Conservation (phyloP, 2,797 vertebrate genomes). For the Podarcis siculus region DNA sequence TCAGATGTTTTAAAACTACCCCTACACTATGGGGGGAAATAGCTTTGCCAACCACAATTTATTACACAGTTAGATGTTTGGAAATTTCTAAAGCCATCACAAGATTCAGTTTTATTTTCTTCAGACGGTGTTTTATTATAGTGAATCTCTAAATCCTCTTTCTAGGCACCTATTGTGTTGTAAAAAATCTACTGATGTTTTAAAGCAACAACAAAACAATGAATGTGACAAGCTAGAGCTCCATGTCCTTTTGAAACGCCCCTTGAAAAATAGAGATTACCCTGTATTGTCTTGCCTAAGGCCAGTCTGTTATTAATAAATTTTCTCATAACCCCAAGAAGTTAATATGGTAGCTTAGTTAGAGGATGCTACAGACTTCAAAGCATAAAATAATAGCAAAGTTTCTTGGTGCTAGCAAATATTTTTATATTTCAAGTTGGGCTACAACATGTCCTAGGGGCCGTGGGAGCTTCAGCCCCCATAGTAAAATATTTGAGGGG, state of each 20-base stretch:
- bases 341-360: conserved; percentile 54
- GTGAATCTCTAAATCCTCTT: conserved; percentile 44
- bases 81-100: conserved; percentile 26
- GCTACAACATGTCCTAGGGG: not conserved
- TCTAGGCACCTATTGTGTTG: conserved; percentile 31
- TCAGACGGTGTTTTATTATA: conserved; percentile 32
- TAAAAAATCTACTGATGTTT: conserved; percentile 31
- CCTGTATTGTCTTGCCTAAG: conserved; percentile 37
- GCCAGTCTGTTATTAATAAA: conserved; percentile 63
- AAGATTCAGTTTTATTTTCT: conserved; percentile 23
- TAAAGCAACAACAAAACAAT: conserved; percentile 50
- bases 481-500: too few species aligned
- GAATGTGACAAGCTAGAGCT: conserved; percentile 29
- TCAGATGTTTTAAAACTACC: not conserved
- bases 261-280: conserved; percentile 54
- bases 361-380: conserved; percentile 34
- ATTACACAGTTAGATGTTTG: conserved; percentile 14
- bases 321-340: conserved; percentile 57
- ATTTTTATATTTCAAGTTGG: not conserved
- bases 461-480: too few species aligned
- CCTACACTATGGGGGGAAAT: not conserved
- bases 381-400: conserved; percentile 37
- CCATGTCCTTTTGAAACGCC: conserved; percentile 29
- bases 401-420: conserved; percentile 9
- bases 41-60: not conserved